These are phyloP conservation scores for Hyperoodon ampullatus DNA, from an alignment of 2,113 vertebrate species.

Conservation along the genomic window DNA sequence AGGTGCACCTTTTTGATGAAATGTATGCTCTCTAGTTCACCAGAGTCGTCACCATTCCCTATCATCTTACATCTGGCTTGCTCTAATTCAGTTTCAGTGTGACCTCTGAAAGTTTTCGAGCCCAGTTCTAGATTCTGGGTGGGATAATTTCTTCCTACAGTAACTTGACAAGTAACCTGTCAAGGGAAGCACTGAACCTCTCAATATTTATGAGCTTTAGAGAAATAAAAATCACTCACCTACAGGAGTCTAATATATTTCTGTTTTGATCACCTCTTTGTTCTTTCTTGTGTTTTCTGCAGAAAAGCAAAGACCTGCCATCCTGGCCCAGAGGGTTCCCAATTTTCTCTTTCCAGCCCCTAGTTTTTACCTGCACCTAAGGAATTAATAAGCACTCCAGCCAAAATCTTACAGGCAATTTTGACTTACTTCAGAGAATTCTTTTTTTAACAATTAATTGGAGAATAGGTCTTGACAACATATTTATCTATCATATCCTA, in stretches of 20 bases:
- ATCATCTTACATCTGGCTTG: not conserved
- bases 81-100: not conserved
- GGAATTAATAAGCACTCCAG: not conserved
- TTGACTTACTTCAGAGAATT: constrained; percentile 37
- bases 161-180: not conserved
- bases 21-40: not conserved
- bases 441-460: constrained; percentile 19
- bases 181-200: not conserved
- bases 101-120: not conserved
- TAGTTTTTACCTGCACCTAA: not conserved
- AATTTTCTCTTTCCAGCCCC: not conserved
- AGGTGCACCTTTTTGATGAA: not conserved
- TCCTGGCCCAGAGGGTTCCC: not conserved
- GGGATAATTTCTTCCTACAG: not conserved
- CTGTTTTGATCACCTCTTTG: not conserved
- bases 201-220: not conserved
- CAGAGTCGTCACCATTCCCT: not conserved
- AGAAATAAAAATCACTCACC: not conserved
- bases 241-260: not conserved
- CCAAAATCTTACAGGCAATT: not conserved
- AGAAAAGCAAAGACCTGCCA: not conserved
- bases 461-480: constrained; percentile 25
- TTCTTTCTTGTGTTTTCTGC: not conserved
- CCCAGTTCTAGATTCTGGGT: not conserved
- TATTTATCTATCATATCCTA: not conserved